A percentile compares a stretch with the other conserved stretches of the same genome.
These are phyloP conservation scores for Apodemus agrarius DNA, from an alignment of 2,797 vertebrate genomes.

Conservation along the genomic window DNA sequence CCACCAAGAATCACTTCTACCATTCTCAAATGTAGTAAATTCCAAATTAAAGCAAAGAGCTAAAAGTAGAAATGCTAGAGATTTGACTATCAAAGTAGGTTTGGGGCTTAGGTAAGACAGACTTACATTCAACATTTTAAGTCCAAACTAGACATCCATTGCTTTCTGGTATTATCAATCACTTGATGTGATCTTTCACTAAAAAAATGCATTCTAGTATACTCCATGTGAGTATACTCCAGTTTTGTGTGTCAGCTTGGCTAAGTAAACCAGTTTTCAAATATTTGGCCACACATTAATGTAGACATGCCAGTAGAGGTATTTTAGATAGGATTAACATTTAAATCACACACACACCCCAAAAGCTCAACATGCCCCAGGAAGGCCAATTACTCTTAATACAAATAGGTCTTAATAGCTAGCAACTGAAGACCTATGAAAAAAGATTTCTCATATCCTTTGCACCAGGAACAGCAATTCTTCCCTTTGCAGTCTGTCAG, in stretches of 20 bases:
- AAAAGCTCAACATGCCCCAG: no score
- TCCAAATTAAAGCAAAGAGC: background rate
- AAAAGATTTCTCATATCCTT: background rate
- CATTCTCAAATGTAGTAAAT: background rate
- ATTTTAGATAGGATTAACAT: background rate
- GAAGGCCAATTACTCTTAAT: background rate
- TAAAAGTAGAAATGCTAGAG: background rate
- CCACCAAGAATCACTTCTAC: background rate
- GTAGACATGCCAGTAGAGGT: background rate
- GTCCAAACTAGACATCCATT: background rate
- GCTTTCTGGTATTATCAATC: background rate
- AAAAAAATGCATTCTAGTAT: background rate
- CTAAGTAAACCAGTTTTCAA: background rate
- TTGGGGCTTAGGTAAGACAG: background rate
- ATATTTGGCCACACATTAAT: background rate
- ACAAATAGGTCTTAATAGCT: background rate
- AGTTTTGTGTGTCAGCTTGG: background rate
- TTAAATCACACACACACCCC: background rate
- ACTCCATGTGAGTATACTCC: background rate
- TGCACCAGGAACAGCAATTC: background rate
- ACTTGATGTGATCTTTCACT: background rate
- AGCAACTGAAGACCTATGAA: background rate
- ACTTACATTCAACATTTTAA: background rate
- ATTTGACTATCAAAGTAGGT: background rate
- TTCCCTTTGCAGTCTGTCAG: background rate